Conservation (phyloP, 2,888 invertebrate species). For the Homarus gammarus region DNA sequence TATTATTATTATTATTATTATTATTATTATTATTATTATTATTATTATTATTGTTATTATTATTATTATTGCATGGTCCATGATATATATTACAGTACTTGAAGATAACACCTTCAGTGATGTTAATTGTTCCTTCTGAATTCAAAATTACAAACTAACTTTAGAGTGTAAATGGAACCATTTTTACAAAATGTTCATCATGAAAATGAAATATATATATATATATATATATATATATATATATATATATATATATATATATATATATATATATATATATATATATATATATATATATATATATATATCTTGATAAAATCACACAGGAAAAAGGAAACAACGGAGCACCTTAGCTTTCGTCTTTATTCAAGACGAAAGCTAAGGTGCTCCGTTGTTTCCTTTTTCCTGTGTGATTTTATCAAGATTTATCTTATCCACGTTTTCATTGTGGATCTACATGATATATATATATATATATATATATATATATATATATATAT, state of each 20-base stretch:
- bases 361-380: too few relatives aligned
- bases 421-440: background rate
- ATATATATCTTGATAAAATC: slow-evolving; percentile 34
- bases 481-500: slow-evolving; percentile 18
- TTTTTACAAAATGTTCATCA: slow-evolving; percentile 6
- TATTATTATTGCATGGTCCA: background rate
- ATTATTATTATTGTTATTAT: too few relatives aligned
- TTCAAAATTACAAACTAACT: too few relatives aligned
- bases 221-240: slow-evolving; percentile 42
- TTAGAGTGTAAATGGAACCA: background rate
- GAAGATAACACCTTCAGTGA: background rate
- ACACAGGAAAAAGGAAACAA: too few relatives aligned
- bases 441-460: background rate
- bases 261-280: slow-evolving; percentile 35
- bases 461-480: slow-evolving; percentile 27
- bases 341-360: too few relatives aligned
- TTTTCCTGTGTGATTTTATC: too few relatives aligned
- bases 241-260: slow-evolving; percentile 41
- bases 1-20: too few relatives aligned
- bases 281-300: slow-evolving; percentile 42
- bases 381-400: too few relatives aligned
- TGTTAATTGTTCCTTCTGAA: too few relatives aligned
- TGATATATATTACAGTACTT: background rate
- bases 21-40: too few relatives aligned
- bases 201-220: slow-evolving; percentile 19